Percentiles rank a stretch among this genome's conserved stretches.
Evolutionary conservation across 37 sponge, comb jelly and placozoan species (phyloP).

Genomic region (Chondrosia reniformis): DNA sequence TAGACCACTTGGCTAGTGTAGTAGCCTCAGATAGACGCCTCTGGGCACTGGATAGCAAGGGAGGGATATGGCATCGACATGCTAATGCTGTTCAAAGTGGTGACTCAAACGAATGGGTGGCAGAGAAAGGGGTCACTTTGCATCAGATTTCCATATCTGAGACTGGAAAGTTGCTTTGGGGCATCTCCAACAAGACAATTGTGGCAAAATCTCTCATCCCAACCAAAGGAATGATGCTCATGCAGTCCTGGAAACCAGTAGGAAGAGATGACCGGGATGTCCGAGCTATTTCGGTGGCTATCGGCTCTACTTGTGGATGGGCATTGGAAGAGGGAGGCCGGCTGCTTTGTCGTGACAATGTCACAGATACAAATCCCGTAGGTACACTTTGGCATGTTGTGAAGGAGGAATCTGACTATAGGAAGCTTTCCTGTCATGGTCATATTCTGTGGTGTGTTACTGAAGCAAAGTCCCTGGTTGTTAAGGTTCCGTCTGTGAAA

Average conservation of each 20-base stretch:
- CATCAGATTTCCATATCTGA: background rate
- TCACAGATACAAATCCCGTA: background rate
- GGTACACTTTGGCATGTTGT: conserved; percentile 10
- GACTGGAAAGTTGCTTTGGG: conserved; percentile 7
- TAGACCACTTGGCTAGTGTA: background rate
- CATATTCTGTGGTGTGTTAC: background rate
- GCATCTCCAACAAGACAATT: background rate
- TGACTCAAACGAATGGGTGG: background rate
- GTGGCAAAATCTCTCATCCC: conserved; percentile 14
- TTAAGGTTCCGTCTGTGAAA: background rate
- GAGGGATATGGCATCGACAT: background rate
- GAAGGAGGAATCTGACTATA: background rate
- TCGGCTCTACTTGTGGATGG: background rate
- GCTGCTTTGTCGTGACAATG: background rate
- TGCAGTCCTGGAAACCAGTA: conserved; percentile 1
- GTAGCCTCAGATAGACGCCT: background rate
- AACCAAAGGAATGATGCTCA: background rate
- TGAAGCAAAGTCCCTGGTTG: background rate
- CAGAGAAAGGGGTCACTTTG: background rate
- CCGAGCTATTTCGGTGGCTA: background rate
- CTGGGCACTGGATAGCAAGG: conserved; percentile 16
- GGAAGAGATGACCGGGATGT: background rate
- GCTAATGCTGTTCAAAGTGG: background rate
- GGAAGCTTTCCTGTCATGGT: conserved; percentile 10
- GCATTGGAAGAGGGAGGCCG: background rate